phyloP scores from a whole-genome alignment of 2,113 vertebrate species.

The Zeus faber region DNA sequence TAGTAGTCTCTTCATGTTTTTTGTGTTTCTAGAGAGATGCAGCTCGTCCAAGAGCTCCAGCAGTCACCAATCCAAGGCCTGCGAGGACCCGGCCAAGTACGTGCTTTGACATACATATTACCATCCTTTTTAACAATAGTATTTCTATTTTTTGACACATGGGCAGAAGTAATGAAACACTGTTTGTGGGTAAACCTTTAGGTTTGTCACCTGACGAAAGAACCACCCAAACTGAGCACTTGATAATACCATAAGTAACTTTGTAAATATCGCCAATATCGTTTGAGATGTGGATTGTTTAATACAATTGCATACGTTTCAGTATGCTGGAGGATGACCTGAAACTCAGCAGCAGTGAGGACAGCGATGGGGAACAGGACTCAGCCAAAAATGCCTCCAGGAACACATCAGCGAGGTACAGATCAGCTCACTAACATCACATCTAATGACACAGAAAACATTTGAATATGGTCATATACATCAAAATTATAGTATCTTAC shows the following conservation, averaged over 20 bases:
- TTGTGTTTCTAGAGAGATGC: constrained; percentile 80
- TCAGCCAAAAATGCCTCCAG: constrained; percentile 88
- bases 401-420: constrained; percentile 87
- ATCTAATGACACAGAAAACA: no score
- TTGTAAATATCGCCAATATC: neutral
- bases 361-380: constrained; percentile 96
- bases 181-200: no score
- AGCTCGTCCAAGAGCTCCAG: constrained; percentile 87
- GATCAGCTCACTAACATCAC: neutral
- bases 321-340: constrained; percentile 96
- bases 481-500: no score
- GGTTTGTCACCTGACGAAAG: no score
- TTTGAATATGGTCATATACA: no score
- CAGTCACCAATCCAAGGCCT: constrained; percentile 88
- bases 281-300: no score
- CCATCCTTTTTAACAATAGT: no score
- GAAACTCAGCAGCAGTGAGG: constrained; percentile 97
- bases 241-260: neutral
- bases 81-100: constrained; percentile 75
- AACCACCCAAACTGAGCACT: neutral
- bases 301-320: no score
- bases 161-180: no score
- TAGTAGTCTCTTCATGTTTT: constrained; percentile 18
- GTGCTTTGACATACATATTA: constrained; percentile 21
- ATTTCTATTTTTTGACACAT: no score